Conservation (phyloP, 2,888 invertebrate genomes). For the Cheiracanthium punctorium region DNA sequence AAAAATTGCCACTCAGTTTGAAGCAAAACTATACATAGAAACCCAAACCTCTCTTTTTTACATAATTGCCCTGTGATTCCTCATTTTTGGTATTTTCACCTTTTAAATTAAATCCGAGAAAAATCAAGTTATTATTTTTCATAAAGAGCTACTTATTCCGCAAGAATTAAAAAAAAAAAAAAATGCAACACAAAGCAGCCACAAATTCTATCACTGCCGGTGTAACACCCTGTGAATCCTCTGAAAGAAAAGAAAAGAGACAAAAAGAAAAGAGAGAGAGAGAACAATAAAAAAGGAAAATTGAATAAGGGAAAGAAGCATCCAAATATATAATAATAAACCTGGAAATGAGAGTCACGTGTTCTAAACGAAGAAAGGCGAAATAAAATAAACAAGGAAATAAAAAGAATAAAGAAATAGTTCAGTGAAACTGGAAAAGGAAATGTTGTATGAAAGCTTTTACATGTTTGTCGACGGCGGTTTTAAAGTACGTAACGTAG, state of each 20-base stretch:
- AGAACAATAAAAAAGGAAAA: background rate
- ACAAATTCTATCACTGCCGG: background rate
- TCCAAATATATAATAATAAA: background rate
- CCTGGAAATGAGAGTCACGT: constrained; percentile 26
- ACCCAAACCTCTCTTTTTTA: background rate
- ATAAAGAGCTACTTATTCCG: constrained; percentile 27
- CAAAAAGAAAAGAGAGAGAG: background rate
- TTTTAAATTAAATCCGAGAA: background rate
- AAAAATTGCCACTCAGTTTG: too few relatives aligned
- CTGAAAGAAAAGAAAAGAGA: background rate
- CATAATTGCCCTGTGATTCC: constrained; percentile 12
- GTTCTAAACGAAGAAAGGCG: constrained; percentile 22
- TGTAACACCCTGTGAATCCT: constrained; percentile 1
- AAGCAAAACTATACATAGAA: too few relatives aligned
- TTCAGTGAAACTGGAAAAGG: constrained; percentile 59
- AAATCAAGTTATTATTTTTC: constrained; percentile 16
- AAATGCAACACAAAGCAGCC: constrained; percentile 18
- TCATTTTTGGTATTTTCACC: background rate
- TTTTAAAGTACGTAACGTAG: constrained; percentile 9
- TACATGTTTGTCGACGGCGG: constrained; percentile 9
- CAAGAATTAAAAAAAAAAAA: too few relatives aligned
- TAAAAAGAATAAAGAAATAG: constrained; percentile 9
- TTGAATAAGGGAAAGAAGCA: background rate
- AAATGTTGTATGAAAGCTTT: constrained; percentile 39
- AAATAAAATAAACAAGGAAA: constrained; percentile 7